A percentile compares a stretch with the other conserved stretches of the same genome.
These are phyloP conservation scores for Rhopalosiphum nymphaeae DNA, from an alignment of 2,888 invertebrate genomes.

Conservation along the genomic window DNA sequence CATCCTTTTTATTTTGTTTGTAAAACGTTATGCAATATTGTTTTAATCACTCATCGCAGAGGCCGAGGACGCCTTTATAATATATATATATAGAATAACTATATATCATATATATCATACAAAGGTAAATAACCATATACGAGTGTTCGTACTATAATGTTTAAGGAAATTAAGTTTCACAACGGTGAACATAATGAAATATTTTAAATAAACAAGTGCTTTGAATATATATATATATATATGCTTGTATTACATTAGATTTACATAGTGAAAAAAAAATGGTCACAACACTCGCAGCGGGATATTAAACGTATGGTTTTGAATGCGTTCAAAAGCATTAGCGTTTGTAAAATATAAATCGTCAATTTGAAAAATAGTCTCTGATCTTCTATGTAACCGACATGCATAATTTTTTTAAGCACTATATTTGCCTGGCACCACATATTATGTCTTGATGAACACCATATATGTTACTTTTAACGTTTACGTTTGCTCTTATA, in stretches of 20 bases:
- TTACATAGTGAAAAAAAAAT: slow-evolving; percentile 11
- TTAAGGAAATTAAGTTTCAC: neutral
- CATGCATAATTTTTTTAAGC: neutral
- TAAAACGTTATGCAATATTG: slow-evolving; percentile 25
- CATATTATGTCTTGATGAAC: neutral
- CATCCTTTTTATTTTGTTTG: neutral
- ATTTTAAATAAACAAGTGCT: neutral
- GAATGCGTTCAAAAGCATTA: neutral
- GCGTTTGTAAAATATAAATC: neutral
- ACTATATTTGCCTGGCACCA: neutral
- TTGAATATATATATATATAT: neutral
- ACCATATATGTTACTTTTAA: neutral
- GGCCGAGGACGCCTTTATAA: neutral
- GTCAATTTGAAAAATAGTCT: neutral
- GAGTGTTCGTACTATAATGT: neutral
- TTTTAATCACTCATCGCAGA: slow-evolving; percentile 2
- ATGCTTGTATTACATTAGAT: neutral
- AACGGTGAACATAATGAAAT: neutral
- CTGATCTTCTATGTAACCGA: neutral
- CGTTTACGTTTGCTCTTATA: neutral
- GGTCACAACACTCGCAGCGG: neutral
- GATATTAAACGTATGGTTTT: neutral
- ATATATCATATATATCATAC: neutral
- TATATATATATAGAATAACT: neutral
- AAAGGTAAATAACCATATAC: slow-evolving; percentile 22